Conservation (phyloP, 2,113 vertebrate species). For the Tauraco erythrolophus region DNA sequence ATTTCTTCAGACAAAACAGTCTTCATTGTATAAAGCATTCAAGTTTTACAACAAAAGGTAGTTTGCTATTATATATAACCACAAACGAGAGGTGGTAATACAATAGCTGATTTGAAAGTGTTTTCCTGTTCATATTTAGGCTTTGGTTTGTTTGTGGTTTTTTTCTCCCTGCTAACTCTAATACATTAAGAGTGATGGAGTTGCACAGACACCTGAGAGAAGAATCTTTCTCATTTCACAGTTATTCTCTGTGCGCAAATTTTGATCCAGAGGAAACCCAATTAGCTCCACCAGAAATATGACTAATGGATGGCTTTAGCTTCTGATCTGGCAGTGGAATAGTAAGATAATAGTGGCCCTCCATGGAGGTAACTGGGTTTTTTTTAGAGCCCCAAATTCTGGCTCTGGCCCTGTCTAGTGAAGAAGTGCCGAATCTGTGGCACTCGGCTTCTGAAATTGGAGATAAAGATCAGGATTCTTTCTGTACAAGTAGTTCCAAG, state of each 20-base stretch:
- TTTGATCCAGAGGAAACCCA: not conserved
- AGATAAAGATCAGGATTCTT: not conserved
- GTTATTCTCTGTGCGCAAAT: not conserved
- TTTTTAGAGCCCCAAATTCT: not conserved
- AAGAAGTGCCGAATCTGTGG: not conserved
- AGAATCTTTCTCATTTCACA: not conserved
- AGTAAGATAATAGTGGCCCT: not conserved
- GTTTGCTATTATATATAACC: not conserved
- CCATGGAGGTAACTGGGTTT: rapidly evolving
- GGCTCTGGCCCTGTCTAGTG: not conserved
- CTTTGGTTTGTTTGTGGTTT: too few species aligned
- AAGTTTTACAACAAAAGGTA: not conserved
- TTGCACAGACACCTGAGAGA: not conserved
- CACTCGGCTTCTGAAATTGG: not conserved
- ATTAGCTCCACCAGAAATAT: not conserved
- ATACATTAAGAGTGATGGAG: not conserved
- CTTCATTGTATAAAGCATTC: not conserved
- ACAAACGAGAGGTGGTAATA: not conserved
- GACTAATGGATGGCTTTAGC: not conserved
- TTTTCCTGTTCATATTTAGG: not conserved
- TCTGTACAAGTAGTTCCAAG: not conserved
- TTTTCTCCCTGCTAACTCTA: not conserved
- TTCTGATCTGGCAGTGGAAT: not conserved
- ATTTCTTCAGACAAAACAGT: not conserved
- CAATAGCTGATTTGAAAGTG: not conserved